A percentile compares a stretch with the other conserved stretches of the same genome.
Conservation (phyloP, 2,113 vertebrate species). For the Spilogale gracilis region DNA sequence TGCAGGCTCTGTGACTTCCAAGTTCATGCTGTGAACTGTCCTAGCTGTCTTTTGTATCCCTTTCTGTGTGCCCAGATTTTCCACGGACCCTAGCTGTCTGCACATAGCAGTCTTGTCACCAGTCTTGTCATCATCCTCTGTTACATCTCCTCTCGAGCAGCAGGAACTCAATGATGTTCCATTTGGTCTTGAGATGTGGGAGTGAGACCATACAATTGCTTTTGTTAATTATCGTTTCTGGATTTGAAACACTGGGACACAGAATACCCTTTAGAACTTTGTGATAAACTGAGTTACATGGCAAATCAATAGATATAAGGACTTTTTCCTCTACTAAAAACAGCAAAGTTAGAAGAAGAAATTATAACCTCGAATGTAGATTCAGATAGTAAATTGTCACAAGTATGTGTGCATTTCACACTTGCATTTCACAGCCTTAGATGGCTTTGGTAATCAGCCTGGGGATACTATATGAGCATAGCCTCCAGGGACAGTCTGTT, state of each 20-base stretch:
- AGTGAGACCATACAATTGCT: neutral
- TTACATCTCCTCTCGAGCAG: neutral
- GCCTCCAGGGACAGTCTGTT: neutral
- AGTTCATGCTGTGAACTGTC: neutral
- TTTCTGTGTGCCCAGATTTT: neutral
- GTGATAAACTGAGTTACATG: neutral
- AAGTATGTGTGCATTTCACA: too few species aligned
- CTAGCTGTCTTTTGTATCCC: neutral
- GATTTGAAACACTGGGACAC: neutral
- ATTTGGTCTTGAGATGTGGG: neutral
- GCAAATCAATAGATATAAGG: neutral
- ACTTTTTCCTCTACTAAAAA: neutral
- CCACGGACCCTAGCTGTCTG: neutral
- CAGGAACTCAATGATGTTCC: neutral
- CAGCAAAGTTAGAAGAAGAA: constrained; percentile 20
- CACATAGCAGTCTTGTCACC: neutral
- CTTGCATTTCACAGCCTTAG: neutral
- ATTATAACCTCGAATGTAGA: neutral
- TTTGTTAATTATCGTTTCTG: constrained; percentile 3
- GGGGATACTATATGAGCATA: neutral
- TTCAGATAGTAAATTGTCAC: neutral
- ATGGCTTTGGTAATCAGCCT: neutral
- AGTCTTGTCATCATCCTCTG: neutral
- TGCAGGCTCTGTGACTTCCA: neutral
- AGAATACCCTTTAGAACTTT: neutral